A percentile compares a stretch with the other conserved stretches of the same genome.
Evolutionary conservation across 2,888 invertebrate genomes (phyloP).

Genomic region (Rugalucina vietnamica): DNA sequence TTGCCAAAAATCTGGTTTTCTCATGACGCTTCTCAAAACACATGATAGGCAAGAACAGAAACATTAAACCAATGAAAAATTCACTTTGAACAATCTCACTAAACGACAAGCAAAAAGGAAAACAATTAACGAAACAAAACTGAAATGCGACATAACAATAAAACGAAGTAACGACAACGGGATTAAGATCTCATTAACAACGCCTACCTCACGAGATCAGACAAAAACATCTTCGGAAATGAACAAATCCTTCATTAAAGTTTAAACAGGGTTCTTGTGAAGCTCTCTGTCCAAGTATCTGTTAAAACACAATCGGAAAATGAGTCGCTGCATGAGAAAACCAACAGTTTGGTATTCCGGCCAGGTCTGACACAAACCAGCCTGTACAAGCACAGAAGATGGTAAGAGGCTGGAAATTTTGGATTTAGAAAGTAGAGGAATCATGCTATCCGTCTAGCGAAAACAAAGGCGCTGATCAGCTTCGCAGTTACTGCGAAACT

Average conservation of each 20-base stretch:
- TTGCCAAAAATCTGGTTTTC: no score
- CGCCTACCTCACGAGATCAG: neutral
- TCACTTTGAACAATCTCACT: neutral
- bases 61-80: neutral
- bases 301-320: neutral
- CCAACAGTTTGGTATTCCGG: no score
- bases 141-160: neutral
- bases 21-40: no score
- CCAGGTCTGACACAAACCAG: no score
- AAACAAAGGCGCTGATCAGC: no score
- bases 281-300: neutral
- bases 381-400: no score
- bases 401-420: no score
- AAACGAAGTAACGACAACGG: neutral
- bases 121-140: neutral
- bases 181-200: neutral
- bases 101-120: neutral
- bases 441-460: no score
- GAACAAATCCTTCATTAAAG: neutral
- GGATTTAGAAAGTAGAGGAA: no score
- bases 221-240: neutral
- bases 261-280: neutral
- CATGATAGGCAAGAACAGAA: neutral
- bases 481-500: no score
- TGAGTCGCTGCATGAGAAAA: no score